Evolutionary conservation across 2,888 invertebrate genomes (phyloP), one percentile per base, ranked within the genome.

Genomic region (Oscheius sp.): DNA sequence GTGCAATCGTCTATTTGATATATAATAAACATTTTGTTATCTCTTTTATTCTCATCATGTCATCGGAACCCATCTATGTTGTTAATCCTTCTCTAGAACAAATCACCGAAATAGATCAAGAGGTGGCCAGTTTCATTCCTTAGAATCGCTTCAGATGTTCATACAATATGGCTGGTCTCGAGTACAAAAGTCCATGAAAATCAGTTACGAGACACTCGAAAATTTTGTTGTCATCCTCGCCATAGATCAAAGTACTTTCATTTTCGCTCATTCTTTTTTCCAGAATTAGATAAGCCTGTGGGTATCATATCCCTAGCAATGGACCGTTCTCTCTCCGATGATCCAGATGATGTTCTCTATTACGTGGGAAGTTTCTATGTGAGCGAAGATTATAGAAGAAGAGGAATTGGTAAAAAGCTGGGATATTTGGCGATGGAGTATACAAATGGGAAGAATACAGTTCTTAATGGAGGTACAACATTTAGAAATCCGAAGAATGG

Each of bases 331-430:
- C 22, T 41, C 1, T 26, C 41, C 12, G 44, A 44, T n/a, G 26
- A 22, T 26, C 26, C 20, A 9, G 59, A 59, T 12, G 44, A 59
- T 14, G 59, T 8, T 24, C 44, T 59, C 1, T 41, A 22, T 26
- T 59, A 59, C 26, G 44, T 59, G 24, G 59, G 59, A 3, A 44
- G 59, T 44, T 59, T 59, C 17, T 59, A 59, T 20, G 59, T 59
- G 8, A 24, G 14, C 6, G 17, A 41, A 6, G 59, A 59, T 14
- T 30, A 59, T 28, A 41, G 59, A 4, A n/a, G 24, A 24, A 59
- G 28, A 12, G 59, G 59, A 9, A 59, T 59, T 22, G 59, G 59
- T 26, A 41, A 44, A 59, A n/a, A 28, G n/a, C 28, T 59, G 6
- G 41, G 41, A 2, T 17, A 2, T 28, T 14, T 17, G 14, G 59